These are phyloP conservation scores for Enteromius argenteus DNA, from an alignment of 2,797 vertebrate genomes.

Conservation along the genomic window DNA sequence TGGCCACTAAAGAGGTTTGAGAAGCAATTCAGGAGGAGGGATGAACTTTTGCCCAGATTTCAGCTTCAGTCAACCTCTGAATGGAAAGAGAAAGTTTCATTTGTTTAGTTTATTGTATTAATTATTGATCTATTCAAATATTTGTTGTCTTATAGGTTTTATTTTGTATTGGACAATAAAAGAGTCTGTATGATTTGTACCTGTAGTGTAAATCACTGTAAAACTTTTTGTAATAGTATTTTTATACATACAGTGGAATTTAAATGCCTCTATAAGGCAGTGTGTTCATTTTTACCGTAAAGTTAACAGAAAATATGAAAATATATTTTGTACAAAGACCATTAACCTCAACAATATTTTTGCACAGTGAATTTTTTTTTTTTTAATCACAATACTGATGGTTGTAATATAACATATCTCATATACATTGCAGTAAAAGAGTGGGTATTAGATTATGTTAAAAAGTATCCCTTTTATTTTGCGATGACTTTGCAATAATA, in stretches of 20 bases:
- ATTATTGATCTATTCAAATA: neutral
- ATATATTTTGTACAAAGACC: neutral
- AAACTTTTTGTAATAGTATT: neutral
- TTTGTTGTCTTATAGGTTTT: neutral
- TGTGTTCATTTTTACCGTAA: neutral
- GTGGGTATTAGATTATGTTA: too few species aligned
- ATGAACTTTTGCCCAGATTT: neutral
- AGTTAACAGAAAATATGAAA: neutral
- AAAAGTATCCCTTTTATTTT: neutral
- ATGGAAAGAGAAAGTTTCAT: neutral
- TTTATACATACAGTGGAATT: neutral
- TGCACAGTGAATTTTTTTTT: neutral
- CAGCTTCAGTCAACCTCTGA: conserved; percentile 3
- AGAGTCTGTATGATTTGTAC: neutral
- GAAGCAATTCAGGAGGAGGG: neutral
- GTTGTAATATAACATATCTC: neutral
- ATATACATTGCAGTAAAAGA: neutral
- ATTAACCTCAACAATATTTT: neutral
- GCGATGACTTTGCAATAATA: neutral
- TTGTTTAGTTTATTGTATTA: conserved; percentile 12
- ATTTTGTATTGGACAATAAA: conserved; percentile 1
- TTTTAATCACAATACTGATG: neutral
- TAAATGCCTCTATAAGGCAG: neutral
- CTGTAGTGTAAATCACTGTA: neutral
- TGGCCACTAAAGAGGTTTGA: conserved; percentile 82